These are phyloP conservation scores for Heliothis virescens DNA, from an alignment of 1,140 invertebrate species.

Conservation along the genomic window DNA sequence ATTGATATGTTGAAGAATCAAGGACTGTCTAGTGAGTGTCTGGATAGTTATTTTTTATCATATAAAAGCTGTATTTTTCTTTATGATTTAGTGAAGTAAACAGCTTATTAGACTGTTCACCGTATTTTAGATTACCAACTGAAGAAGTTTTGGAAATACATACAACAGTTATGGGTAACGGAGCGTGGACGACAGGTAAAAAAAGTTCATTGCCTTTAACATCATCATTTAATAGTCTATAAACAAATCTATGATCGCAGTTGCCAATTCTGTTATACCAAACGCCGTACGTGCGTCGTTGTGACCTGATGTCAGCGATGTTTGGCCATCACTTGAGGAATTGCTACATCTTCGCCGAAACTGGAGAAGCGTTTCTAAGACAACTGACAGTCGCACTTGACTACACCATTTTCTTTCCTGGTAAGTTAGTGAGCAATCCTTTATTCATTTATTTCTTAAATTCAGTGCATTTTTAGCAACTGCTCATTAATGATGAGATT, in stretches of 20 bases:
- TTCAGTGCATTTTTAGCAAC: neutral
- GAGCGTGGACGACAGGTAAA: constrained; percentile 76
- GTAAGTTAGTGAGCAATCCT: constrained; percentile 53
- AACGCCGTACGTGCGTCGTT: constrained; percentile 77
- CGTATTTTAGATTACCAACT: constrained; percentile 75
- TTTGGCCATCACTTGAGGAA: constrained; percentile 80
- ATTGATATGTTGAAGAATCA: constrained; percentile 79
- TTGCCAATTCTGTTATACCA: constrained; percentile 69
- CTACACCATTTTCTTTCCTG: constrained; percentile 80
- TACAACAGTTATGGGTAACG: constrained; percentile 76
- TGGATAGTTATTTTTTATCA: neutral
- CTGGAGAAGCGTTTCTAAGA: constrained; percentile 78
- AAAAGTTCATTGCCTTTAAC: neutral
- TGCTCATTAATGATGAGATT: too few species aligned
- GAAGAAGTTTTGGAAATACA: constrained; percentile 81
- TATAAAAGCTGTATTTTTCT: too few species aligned
- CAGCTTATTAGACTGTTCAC: too few species aligned
- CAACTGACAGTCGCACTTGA: constrained; percentile 76
- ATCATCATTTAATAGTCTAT: neutral
- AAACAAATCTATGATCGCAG: constrained; percentile 57
- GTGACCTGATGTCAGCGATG: constrained; percentile 81
- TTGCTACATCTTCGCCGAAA: constrained; percentile 80
- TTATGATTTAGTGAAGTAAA: neutral
- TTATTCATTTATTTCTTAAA: neutral
- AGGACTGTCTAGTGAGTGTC: constrained; percentile 73